Base-by-base conservation (phyloP, 1,140 invertebrate genomes). In the Callitettix versicolor region DNA sequence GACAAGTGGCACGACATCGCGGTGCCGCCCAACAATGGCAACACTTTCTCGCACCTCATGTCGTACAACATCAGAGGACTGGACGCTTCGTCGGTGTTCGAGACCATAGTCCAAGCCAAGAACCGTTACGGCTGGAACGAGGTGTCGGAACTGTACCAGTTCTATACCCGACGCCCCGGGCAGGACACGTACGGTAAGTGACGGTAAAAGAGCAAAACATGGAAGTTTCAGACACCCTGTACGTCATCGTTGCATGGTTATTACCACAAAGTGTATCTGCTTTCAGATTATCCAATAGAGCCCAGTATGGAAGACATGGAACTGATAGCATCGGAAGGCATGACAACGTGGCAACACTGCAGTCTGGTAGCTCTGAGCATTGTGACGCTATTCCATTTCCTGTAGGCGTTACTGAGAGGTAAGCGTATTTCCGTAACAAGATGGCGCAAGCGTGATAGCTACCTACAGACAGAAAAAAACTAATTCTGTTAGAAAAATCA, bases 1-100 rank as follows among this genome's bases (percentile, higher is more conserved):
- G 81, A 81, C 0, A 76, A 79, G 53, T 86, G 82, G 82, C 81
- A 84, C 58, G 82, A 85, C 64, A 72, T 80, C 11, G 58, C 64
- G 7, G 52, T 68, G 2, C 60, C 59, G 11, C 60, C 60, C 1
- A 57, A 61, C 7, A 67, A 71, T 53, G 63, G 68, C 50, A 67
- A 69, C 50, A 70, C 71, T 21, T 64, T 70, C 36, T 67, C 70
- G 56, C 72, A 76, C 59, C 68, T 69, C 54, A 74, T 79, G 64
- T 74, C 71, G 3, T 73, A 75, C 64, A 69, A 70, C 68, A 77
- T 83, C 56, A 67, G 68, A 14, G 71, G 72, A 51, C 65, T 80
- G 48, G 71, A 77, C 41, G 68, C 75, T 3, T 77, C 76, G 58
- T 76, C 76, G 2, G 73, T 75, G 3, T 82, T 80, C 60, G 79